Base-by-base conservation (phyloP, 2,113 vertebrate species). In the Zosterops japonicus region DNA sequence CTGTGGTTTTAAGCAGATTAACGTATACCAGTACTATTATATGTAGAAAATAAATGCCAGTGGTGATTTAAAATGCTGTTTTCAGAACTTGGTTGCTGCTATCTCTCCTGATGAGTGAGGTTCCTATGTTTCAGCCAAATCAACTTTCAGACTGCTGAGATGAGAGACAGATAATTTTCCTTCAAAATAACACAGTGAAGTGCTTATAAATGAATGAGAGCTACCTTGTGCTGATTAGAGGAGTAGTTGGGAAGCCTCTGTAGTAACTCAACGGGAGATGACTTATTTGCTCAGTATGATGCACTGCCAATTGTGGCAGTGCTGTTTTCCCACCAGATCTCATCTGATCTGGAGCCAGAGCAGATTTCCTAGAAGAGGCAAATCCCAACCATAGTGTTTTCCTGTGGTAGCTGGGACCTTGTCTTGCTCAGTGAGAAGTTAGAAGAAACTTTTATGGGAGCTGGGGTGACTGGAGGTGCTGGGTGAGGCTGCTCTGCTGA, bases 61-160 rank as follows among this genome's bases (percentile, higher is more conserved):
- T 16, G 49, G 39, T 81, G 72, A 84, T 92, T 94, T 81, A 91
- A 88, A 88, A 36, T 31, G 56, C 27, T 87, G 10, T 25, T 83
- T 85, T 83, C 69, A 87, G 64, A 89, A 61, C 69, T 29, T 8
- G 20, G 39, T 88, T 59, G 36, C 71, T 77, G 19, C 59, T 64
- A 0, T 57, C 50, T 88, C 70, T 87, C 57, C 82, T 76, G 47
- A 63, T 64, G 84, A 91, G 90, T 80, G 61, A 61, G 60, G 35
- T 69, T 81, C 41, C 55, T 14, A 4, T 31, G 12, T 83, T 94
- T 80, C 76, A 80, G 70, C 81, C 71, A 21, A 60, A 25, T 33
- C 76, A 93, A 88, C 77, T 87, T 94, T 61, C 76, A 87, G 70
- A 83, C 69, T 87, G 83, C 76, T 87, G 87, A 94, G 68, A 70